Percentiles rank a stretch among this genome's conserved stretches.
phyloP scores from a whole-genome alignment of 2,113 vertebrate species.

The Podilymbus podiceps region DNA sequence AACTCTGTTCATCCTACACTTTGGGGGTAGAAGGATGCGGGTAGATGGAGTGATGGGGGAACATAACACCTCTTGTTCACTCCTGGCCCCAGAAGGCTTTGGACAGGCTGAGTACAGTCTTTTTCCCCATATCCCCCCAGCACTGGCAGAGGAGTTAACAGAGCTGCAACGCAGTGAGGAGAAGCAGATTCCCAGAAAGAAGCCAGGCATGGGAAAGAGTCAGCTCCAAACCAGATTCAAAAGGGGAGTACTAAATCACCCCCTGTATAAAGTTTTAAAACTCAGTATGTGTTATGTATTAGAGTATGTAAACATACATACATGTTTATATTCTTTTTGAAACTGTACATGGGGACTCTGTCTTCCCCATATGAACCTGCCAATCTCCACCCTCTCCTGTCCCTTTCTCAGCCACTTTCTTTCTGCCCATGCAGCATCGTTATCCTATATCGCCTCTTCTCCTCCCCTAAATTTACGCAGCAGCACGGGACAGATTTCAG shows the following conservation, averaged over 20 bases:
- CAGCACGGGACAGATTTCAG: background rate
- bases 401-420: background rate
- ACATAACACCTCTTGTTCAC: background rate
- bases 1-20: background rate
- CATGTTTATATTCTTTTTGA: background rate
- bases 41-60: background rate
- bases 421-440: background rate
- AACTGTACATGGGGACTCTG: background rate
- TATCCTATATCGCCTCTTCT: background rate
- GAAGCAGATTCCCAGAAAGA: background rate
- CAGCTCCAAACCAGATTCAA: background rate
- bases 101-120: background rate
- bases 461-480: background rate
- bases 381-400: accelerated
- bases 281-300: background rate
- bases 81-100: background rate
- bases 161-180: too few relatives aligned
- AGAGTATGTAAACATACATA: background rate
- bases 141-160: background rate
- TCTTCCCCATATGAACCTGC: background rate
- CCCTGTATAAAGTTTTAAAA: background rate
- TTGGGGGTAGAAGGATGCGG: background rate
- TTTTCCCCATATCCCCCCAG: background rate
- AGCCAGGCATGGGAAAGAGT: background rate
- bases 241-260: background rate